phyloP scores from a whole-genome alignment of 2,797 vertebrate genomes.

The Trachops cirrhosus region DNA sequence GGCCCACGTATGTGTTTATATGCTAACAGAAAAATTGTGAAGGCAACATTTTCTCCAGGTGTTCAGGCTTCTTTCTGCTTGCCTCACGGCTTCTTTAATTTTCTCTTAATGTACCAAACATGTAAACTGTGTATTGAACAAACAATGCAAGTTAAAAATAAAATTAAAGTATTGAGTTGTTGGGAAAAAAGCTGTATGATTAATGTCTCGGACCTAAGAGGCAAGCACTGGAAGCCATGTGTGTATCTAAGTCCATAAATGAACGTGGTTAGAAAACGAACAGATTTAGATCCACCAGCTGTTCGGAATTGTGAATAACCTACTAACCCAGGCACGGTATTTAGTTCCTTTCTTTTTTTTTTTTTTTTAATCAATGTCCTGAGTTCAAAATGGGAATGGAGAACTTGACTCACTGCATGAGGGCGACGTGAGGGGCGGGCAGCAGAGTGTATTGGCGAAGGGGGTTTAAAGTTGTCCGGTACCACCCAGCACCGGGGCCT shows the following conservation, averaged over 20 bases:
- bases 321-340: neutral
- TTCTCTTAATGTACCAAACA: neutral
- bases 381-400: neutral
- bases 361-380: neutral
- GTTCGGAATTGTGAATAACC: slow-evolving; percentile 1
- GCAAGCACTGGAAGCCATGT: neutral
- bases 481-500: no score
- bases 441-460: neutral
- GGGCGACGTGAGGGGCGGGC: neutral
- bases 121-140: neutral
- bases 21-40: neutral
- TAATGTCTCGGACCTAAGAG: neutral
- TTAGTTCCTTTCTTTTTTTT: neutral
- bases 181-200: neutral
- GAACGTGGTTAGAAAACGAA: neutral
- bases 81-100: neutral
- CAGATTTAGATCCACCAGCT: slow-evolving; percentile 23
- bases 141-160: neutral
- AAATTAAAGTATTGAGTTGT: neutral
- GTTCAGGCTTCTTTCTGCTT: neutral
- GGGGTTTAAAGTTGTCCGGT: neutral
- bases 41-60: neutral
- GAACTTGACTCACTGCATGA: neutral
- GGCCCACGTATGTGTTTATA: neutral
- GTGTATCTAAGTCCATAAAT: neutral